These are phyloP conservation scores for Listronotus bonariensis DNA, from an alignment of 1,140 invertebrate species.

Conservation along the genomic window DNA sequence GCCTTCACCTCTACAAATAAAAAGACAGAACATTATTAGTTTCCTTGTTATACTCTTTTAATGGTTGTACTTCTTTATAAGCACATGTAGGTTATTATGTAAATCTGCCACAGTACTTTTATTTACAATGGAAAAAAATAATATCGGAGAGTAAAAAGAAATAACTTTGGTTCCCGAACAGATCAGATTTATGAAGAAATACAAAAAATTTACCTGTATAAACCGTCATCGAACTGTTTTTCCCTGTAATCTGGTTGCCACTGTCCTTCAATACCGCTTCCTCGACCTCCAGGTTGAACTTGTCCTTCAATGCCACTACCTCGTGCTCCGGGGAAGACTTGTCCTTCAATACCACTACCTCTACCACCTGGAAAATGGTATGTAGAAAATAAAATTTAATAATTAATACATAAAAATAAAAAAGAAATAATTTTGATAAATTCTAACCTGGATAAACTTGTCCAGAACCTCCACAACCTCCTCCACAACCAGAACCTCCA, in stretches of 20 bases:
- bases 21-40: no score
- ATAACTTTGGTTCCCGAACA: no score
- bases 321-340: constrained; percentile 15
- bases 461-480: constrained; percentile 25
- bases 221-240: constrained; percentile 30
- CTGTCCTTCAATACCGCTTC: constrained; percentile 24
- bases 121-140: no score
- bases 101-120: no score
- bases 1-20: constrained; percentile 9
- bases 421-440: background rate
- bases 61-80: no score
- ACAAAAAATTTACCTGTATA: constrained; percentile 24
- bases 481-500: constrained; percentile 13
- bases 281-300: constrained; percentile 26
- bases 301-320: constrained; percentile 23
- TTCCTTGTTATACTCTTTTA: no score
- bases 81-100: no score
- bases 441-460: constrained; percentile 25
- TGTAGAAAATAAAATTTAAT: no score
- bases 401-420: background rate
- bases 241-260: constrained; percentile 32
- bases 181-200: no score
- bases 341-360: constrained; percentile 22
- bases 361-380: constrained; percentile 8
- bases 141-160: no score